Conservation (phyloP, 2,797 vertebrate species). For the Sebastes elongatus region DNA sequence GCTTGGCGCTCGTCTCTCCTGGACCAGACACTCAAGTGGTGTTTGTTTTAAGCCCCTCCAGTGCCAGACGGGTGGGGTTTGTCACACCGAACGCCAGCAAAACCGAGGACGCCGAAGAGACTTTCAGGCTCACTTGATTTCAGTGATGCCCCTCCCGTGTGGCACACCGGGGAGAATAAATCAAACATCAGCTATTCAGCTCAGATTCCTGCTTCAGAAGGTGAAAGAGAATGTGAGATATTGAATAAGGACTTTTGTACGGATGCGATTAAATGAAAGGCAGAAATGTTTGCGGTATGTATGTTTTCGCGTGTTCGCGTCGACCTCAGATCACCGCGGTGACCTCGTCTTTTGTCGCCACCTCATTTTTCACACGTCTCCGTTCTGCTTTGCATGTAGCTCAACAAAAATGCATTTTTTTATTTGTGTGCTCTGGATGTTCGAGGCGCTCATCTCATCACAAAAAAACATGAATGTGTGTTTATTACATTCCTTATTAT, state of each 20-base stretch:
- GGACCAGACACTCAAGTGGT: background rate
- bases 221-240: background rate
- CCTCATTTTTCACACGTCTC: background rate
- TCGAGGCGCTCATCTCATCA: background rate
- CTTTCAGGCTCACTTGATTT: background rate
- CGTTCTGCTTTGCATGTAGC: background rate
- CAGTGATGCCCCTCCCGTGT: background rate
- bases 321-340: background rate
- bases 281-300: background rate
- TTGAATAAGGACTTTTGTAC: background rate
- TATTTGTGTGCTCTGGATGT: background rate
- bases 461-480: background rate
- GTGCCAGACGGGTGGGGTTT: conserved; percentile 8
- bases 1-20: background rate
- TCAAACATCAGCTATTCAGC: background rate
- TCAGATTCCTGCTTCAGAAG: background rate
- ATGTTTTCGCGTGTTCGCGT: too few species aligned
- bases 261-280: background rate
- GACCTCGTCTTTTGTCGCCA: background rate
- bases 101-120: background rate
- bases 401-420: background rate
- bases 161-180: background rate
- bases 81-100: background rate
- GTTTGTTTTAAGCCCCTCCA: conserved; percentile 13
- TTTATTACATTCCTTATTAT: background rate